phyloP scores from a whole-genome alignment of 1,140 invertebrate species.

The Bradysia coprophila region DNA sequence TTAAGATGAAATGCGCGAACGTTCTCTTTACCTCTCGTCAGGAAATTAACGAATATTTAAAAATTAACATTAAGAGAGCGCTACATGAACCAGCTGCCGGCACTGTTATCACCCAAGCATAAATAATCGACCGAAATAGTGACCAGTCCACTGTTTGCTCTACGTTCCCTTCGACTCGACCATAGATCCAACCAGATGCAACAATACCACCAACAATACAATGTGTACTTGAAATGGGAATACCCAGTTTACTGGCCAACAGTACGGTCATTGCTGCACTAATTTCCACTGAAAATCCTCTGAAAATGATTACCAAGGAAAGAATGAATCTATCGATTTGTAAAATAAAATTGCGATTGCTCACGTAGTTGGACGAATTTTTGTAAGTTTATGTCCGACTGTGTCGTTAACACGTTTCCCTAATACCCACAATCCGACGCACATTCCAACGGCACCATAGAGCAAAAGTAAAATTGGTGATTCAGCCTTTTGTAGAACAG shows the following conservation, averaged over 20 bases:
- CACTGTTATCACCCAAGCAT: conserved; percentile 92
- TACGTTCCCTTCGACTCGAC: conserved; percentile 27
- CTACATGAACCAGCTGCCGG: conserved; percentile 74
- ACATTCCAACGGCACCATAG: conserved; percentile 91
- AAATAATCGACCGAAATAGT: conserved; percentile 84
- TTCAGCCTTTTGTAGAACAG: conserved; percentile 57
- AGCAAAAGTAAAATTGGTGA: conserved; percentile 83
- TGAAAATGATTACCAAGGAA: conserved; percentile 30
- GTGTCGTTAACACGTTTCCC: conserved; percentile 91
- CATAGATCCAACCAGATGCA: conserved; percentile 66
- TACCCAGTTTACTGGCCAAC: conserved; percentile 83
- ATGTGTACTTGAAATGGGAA: conserved; percentile 95
- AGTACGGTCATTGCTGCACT: conserved; percentile 91
- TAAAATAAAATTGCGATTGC: too few species aligned
- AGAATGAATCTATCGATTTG: too few species aligned
- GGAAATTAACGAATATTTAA: too few species aligned
- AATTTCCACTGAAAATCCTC: conserved; percentile 89
- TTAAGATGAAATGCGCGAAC: too few species aligned
- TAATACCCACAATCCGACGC: conserved; percentile 88
- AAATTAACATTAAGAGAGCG: conserved; percentile 62
- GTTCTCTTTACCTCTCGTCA: too few species aligned
- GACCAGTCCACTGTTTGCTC: conserved; percentile 62
- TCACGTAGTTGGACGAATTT: conserved; percentile 90
- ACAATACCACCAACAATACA: conserved; percentile 97
- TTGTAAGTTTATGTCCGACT: conserved; percentile 89